Evolutionary conservation across 2,888 invertebrate genomes (phyloP), one percentile per base, ranked within the genome.

Genomic region (Eueremaeus valkanovi): DNA sequence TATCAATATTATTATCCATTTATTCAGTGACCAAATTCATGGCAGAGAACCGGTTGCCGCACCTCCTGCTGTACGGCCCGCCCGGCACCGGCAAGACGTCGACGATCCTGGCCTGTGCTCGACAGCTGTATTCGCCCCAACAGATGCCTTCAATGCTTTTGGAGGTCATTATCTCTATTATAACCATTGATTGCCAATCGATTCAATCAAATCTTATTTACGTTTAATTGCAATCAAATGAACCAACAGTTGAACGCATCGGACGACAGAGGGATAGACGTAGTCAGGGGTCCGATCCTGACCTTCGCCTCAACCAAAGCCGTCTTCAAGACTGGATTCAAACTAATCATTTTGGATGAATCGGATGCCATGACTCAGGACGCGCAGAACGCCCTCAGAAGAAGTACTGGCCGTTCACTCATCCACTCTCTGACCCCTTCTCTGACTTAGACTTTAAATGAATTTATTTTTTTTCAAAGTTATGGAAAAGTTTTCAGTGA

Each of bases 321-420:
- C 6, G 92, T 97, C 81, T 96, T 95, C 82, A 84, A 84, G 77
- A 90, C 91, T 70, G 93, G 94, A 0, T 95, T 93, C 79, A 99
- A 99, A 83, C 85, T 99, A 51, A 93, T 99, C 58, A 96, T 99
- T 79, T 86, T 99, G 29, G 98, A 99, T 87, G 98, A 99, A 86
- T 98, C 98, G 0, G 98, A 99, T 87, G 95, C 97, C 0, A 99
- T 99, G 98, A 99, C 98, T 0, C 92, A 92, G 84, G 99, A 99
- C 88, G 99, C 99, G 0, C 99, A 99, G 83, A 99, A 98, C 87
- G 98, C 99, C 36, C 86, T 97, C 0, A 87, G 96, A 80, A 88
- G 95, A 87, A 93, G 92, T 93, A n/a, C n/a, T n/a, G n/a, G n/a
- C n/a, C n/a, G n/a, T n/a, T n/a, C 29, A 24, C 1, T 55, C 49